phyloP scores from a whole-genome alignment of 2,888 invertebrate species.

The Antitype chi region DNA sequence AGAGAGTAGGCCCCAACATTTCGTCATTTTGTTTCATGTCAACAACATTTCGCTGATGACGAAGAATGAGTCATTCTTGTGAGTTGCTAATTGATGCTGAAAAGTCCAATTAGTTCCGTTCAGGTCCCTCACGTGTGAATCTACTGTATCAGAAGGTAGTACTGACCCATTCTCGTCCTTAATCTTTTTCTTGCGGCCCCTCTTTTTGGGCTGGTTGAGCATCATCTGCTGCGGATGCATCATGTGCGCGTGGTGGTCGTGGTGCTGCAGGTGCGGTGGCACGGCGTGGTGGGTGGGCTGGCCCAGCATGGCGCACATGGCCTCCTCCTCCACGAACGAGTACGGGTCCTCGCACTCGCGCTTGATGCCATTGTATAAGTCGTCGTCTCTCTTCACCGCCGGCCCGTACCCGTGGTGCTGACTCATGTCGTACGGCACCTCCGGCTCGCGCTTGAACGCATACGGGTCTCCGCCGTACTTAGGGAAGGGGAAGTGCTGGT shows the following conservation, averaged over 20 bases:
- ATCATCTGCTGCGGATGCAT: slow-evolving; percentile 86
- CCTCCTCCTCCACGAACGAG: slow-evolving; percentile 96
- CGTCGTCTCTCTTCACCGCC: slow-evolving; percentile 81
- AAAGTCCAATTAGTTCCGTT: not conserved
- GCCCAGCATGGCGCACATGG: slow-evolving; percentile 90
- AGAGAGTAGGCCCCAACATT: no score
- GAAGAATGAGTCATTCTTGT: not conserved
- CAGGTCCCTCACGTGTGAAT: not conserved
- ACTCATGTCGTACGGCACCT: slow-evolving; percentile 87
- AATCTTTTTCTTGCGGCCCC: slow-evolving; percentile 96
- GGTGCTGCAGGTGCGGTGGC: slow-evolving; percentile 82
- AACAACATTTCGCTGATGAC: not conserved
- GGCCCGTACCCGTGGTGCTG: slow-evolving; percentile 79
- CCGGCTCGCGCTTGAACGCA: slow-evolving; percentile 84
- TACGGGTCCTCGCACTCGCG: slow-evolving; percentile 95
- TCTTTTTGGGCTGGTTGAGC: slow-evolving; percentile 93
- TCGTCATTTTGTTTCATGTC: no score
- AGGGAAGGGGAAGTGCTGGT: slow-evolving; percentile 87
- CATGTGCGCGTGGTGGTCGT: slow-evolving; percentile 79
- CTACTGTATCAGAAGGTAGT: slow-evolving; percentile 4
- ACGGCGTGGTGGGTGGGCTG: slow-evolving; percentile 75
- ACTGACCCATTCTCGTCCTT: slow-evolving; percentile 92
- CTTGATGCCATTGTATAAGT: slow-evolving; percentile 88
- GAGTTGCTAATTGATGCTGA: not conserved
- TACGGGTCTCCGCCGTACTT: slow-evolving; percentile 85